phyloP scores from a whole-genome alignment of 2,797 vertebrate genomes.

The Sebastes minor region DNA sequence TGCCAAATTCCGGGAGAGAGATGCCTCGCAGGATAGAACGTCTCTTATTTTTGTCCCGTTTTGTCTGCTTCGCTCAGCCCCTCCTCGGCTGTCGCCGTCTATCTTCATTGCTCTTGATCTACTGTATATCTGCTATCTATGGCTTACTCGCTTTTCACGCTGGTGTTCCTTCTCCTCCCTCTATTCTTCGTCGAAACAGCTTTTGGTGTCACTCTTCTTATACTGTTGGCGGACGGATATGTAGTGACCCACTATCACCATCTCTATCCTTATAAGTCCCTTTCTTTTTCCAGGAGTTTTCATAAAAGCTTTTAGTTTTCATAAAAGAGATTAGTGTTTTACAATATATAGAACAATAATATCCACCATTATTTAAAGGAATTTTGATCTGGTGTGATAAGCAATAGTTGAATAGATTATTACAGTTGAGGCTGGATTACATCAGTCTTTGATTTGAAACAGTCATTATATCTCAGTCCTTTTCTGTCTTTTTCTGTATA shows the following conservation, averaged over 20 bases:
- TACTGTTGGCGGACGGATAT: background rate
- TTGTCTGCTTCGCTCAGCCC: constrained; percentile 20
- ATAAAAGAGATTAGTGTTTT: background rate
- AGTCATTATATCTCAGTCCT: background rate
- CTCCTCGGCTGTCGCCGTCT: constrained; percentile 39
- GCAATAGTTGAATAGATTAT: background rate
- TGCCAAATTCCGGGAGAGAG: constrained; percentile 36
- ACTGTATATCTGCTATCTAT: constrained; percentile 25
- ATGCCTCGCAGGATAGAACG: constrained; percentile 37
- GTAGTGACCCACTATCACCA: background rate
- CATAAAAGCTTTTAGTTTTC: background rate
- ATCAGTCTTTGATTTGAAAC: background rate
- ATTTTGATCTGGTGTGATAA: background rate
- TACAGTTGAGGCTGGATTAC: background rate
- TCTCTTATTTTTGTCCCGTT: constrained; percentile 9
- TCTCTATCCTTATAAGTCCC: background rate
- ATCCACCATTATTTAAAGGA: background rate
- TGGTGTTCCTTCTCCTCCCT: constrained; percentile 21
- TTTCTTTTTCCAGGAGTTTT: background rate
- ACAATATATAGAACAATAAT: background rate
- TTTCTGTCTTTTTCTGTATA: background rate
- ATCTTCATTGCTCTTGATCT: constrained; percentile 58
- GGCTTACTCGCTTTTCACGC: constrained; percentile 11
- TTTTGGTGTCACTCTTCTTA: constrained; percentile 25
- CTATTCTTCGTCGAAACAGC: constrained; percentile 25